phyloP scores from a whole-genome alignment of 1,140 invertebrate genomes.

The Anastrepha obliqua region DNA sequence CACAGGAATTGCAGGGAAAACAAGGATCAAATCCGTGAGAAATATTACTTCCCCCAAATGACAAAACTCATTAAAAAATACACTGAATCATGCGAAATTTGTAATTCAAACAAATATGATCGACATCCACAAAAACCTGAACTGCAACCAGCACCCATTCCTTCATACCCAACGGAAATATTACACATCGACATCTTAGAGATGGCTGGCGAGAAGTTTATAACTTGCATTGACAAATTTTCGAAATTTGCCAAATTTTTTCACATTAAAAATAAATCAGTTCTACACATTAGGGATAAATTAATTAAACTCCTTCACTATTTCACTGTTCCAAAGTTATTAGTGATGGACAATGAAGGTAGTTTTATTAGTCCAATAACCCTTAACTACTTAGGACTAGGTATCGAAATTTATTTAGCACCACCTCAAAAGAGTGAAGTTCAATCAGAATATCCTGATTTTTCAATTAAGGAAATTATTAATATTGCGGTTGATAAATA shows the following conservation, averaged over 20 bases:
- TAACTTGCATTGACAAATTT: slow-evolving; percentile 55
- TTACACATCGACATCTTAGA: slow-evolving; percentile 46
- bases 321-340: not conserved
- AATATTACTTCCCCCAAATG: slow-evolving; percentile 56
- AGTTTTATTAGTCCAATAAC: slow-evolving; percentile 53
- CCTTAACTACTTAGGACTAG: not conserved
- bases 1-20: slow-evolving; percentile 54
- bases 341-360: slow-evolving; percentile 45
- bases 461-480: not conserved
- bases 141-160: slow-evolving; percentile 53
- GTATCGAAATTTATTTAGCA: slow-evolving; percentile 17
- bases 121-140: slow-evolving; percentile 44
- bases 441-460: slow-evolving; percentile 24
- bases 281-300: slow-evolving; percentile 44
- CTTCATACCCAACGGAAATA: slow-evolving; percentile 50
- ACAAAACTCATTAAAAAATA: slow-evolving; percentile 52
- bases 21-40: slow-evolving; percentile 49
- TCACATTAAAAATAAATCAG: slow-evolving; percentile 36
- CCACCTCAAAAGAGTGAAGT: slow-evolving; percentile 47
- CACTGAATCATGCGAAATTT: slow-evolving; percentile 49
- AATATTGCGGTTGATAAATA: too few species aligned
- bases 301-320: not conserved
- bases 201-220: slow-evolving; percentile 46
- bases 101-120: slow-evolving; percentile 55
- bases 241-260: slow-evolving; percentile 57